Conservation (phyloP, 2,888 invertebrate species). For the Periphyllus acericola region DNA sequence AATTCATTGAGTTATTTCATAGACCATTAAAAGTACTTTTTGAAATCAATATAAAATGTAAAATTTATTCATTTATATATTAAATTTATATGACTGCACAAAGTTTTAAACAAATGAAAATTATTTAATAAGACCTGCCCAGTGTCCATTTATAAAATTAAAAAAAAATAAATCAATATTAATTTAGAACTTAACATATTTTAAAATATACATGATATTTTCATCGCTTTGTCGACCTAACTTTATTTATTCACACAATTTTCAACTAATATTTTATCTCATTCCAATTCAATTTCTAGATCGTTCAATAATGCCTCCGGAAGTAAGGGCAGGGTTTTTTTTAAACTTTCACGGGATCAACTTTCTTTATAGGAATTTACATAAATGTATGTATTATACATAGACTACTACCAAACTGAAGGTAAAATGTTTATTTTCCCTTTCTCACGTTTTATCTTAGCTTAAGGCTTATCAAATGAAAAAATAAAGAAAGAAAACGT, state of each 20-base stretch:
- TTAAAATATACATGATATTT: not conserved
- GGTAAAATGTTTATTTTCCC: slow-evolving; percentile 28
- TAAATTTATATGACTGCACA: too few species aligned
- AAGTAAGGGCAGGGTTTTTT: slow-evolving; percentile 34
- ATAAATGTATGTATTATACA: slow-evolving; percentile 44
- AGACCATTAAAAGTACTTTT: too few species aligned
- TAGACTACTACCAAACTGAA: slow-evolving; percentile 14
- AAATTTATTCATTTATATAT: too few species aligned
- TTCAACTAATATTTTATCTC: slow-evolving; percentile 37
- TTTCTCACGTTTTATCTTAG: slow-evolving; percentile 16
- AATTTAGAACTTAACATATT: not conserved
- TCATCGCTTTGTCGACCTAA: not conserved
- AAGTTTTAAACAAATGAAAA: too few species aligned
- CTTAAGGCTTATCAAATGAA: not conserved
- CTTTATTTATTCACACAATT: slow-evolving; percentile 15
- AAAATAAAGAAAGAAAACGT: not conserved
- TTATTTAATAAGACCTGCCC: too few species aligned
- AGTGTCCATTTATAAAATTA: too few species aligned
- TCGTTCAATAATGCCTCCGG: slow-evolving; percentile 38
- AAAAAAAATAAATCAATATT: not conserved
- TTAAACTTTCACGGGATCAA: slow-evolving; percentile 13
- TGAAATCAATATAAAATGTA: too few species aligned
- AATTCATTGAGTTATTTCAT: too few species aligned
- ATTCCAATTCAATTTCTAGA: slow-evolving; percentile 31
- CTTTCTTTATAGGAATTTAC: slow-evolving; percentile 35